Base-by-base conservation (phyloP, 1,140 invertebrate species). In the Hycleus cichorii region DNA sequence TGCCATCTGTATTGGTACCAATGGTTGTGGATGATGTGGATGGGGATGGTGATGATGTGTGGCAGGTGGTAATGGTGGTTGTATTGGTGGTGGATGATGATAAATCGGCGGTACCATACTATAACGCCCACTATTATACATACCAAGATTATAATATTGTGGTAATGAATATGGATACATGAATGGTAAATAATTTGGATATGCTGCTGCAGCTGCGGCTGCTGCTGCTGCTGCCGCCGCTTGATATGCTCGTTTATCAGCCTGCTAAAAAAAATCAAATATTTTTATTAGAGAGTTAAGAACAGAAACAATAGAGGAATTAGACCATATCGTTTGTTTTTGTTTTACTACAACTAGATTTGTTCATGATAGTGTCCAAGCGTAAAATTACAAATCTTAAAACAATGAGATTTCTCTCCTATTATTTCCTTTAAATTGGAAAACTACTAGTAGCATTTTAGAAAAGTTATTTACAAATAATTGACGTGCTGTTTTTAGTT, bases 131-230 rank as follows among this genome's bases (percentile, higher is more conserved):
- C 11, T n/a, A 39, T 6, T 10, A 47, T 69, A 69, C 12, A 65
- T 51, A 1, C 62, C 63, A 2, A 65, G 53, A 7, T 58, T 60
- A 48, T 70, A 70, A 45, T 71, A 71, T 38, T 67, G 67, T 26
- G 68, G 60, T n/a, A 69, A 57, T 26, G 63, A 57, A 47, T 71
- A 71, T 43, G 68, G 59, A 59, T 69, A 71, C 59, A 70, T 62
- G 50, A 67, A 70, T 12, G 66, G 54, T 51, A 72, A 48, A 58
- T 66, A 71, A 9, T 62, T 61, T 38, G 61, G 51, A 57, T 58
- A 32, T 5, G 32, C 47, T 24, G 53, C 42, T n/a, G 55, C 26
- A 43, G 48, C 38, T 7, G 54, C 26, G 47, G 18, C 12, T 4
- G 32, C 32, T 4, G 32, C 32, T 4, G 32, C 32, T 32, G 32